These are phyloP conservation scores for Diarsia brunnea DNA, from an alignment of 2,888 invertebrate genomes.

Conservation along the genomic window DNA sequence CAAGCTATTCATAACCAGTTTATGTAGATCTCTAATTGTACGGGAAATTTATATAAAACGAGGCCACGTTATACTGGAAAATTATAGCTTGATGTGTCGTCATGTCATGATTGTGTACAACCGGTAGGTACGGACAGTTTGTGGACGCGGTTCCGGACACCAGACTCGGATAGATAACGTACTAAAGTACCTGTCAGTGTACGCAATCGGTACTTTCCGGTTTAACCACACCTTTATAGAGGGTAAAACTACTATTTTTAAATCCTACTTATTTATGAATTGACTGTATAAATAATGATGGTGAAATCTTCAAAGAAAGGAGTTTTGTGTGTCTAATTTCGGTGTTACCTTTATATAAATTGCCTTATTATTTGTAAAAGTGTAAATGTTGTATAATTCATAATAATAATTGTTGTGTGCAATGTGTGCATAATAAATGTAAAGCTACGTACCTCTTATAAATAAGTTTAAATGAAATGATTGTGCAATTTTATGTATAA, in stretches of 20 bases:
- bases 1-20: too few species aligned
- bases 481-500: constrained; percentile 41
- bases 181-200: neutral
- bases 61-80: too few species aligned
- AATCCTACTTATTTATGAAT: neutral
- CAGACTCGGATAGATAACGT: neutral
- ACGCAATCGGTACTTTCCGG: neutral
- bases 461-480: constrained; percentile 36
- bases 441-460: constrained; percentile 48
- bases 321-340: constrained; percentile 7
- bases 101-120: too few species aligned
- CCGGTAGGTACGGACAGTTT: neutral
- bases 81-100: too few species aligned
- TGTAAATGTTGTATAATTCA: constrained; percentile 26
- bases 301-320: neutral
- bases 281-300: neutral
- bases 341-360: constrained; percentile 17
- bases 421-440: constrained; percentile 52
- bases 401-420: constrained; percentile 37
- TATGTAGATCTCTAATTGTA: too few species aligned
- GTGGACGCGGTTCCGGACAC: too few species aligned
- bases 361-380: constrained; percentile 3
- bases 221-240: neutral
- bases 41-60: too few species aligned
- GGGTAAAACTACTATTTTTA: neutral